These are phyloP conservation scores for Melipona beecheii DNA, from an alignment of 2,888 invertebrate species.

Conservation along the genomic window DNA sequence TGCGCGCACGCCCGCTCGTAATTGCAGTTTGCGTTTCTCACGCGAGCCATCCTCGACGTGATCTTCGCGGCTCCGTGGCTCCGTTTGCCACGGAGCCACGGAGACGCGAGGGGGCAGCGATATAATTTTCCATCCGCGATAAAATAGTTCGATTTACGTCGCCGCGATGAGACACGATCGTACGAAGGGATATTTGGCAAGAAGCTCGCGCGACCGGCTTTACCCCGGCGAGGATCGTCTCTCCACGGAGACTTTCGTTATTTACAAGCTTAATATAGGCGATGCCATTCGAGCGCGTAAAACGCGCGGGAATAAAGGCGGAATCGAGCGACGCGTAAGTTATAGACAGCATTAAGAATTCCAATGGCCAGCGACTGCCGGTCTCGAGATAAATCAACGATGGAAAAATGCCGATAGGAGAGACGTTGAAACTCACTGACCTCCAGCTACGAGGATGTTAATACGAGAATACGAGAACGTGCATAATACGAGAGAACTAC, in stretches of 20 bases:
- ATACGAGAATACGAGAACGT: not conserved
- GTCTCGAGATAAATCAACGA: not conserved
- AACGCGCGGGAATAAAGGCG: not conserved
- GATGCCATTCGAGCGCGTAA: not conserved
- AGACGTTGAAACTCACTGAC: not conserved
- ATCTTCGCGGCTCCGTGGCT: constrained; percentile 61
- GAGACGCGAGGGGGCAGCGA: constrained; percentile 44
- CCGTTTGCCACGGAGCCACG: constrained; percentile 35
- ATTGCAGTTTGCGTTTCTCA: constrained; percentile 75
- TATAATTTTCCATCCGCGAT: constrained; percentile 69
- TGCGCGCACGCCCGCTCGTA: constrained; percentile 69
- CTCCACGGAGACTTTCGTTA: constrained; percentile 1
- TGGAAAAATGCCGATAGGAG: not conserved
- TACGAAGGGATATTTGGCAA: constrained; percentile 49
- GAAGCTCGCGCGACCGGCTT: constrained; percentile 16
- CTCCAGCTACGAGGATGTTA: not conserved
- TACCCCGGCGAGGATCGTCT: not conserved
- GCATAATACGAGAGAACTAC: not conserved
- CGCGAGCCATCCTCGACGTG: constrained; percentile 70
- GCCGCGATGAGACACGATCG: constrained; percentile 40
- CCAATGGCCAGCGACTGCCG: not conserved
- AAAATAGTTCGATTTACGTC: constrained; percentile 69
- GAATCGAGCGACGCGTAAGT: constrained; percentile 1
- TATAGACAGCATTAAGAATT: constrained; percentile 8
- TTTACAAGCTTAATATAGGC: constrained; percentile 22